These are phyloP conservation scores for Epizoanthus ramosus DNA, from an alignment of 92 coral and sea anemone genomes.

Conservation along the genomic window DNA sequence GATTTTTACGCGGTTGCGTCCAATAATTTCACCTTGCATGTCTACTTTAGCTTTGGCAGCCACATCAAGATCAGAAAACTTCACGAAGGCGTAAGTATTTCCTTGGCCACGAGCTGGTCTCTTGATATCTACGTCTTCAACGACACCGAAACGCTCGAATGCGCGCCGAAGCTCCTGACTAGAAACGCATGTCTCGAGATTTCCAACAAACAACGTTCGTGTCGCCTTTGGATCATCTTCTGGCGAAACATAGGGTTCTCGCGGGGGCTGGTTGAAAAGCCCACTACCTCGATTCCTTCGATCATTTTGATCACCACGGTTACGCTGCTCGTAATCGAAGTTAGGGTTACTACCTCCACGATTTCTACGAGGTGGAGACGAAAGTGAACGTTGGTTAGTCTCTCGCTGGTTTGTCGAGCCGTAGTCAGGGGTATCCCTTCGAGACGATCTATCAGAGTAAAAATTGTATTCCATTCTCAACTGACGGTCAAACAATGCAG, in stretches of 20 bases:
- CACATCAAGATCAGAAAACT: conserved; percentile 98
- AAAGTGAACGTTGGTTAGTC: conserved; percentile 73
- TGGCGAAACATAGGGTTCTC: conserved; percentile 73
- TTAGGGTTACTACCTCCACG: conserved; percentile 75
- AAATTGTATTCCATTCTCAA: conserved; percentile 79
- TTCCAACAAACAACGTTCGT: conserved; percentile 96
- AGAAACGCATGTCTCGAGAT: conserved; percentile 95
- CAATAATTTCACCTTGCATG: conserved; percentile 96
- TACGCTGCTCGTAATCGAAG: conserved; percentile 73
- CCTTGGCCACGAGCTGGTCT: conserved; percentile 99
- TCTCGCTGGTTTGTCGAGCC: conserved; percentile 76
- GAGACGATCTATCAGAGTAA: conserved; percentile 78
- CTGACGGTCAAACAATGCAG: conserved; percentile 86
- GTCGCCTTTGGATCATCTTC: conserved; percentile 99
- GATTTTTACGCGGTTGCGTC: conserved; percentile 96
- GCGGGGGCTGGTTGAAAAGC: conserved; percentile 53
- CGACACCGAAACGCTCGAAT: conserved; percentile 97
- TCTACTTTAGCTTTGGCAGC: conserved; percentile 94
- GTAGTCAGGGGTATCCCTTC: conserved; percentile 74
- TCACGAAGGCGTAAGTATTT: conserved; percentile 98
- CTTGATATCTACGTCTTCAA: conserved; percentile 98
- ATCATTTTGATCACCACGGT: conserved; percentile 78
- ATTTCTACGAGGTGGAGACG: conserved; percentile 77
- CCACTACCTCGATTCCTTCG: conserved; percentile 72
- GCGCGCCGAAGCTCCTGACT: conserved; percentile 94